Percentiles rank a stretch among this genome's conserved stretches.
Evolutionary conservation across 2,113 vertebrate species (phyloP).

Genomic region (Xyliphius kryptos): DNA sequence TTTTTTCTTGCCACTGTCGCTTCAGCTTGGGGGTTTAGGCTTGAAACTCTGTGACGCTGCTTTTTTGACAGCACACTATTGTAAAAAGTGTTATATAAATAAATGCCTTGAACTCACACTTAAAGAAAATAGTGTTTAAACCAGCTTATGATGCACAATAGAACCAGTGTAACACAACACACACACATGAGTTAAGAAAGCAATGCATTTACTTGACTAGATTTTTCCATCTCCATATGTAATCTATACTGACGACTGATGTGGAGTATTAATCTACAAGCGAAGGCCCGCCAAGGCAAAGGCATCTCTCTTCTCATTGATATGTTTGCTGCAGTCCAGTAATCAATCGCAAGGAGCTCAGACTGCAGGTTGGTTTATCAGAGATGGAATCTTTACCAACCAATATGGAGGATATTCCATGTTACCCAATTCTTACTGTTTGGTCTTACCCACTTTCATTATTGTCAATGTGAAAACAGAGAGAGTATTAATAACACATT

Average conservation of each 20-base stretch:
- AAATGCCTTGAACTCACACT: too few relatives aligned
- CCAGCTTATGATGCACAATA: too few relatives aligned
- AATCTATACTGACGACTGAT: conserved; percentile 46
- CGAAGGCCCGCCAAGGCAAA: conserved; percentile 35
- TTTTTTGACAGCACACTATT: too few relatives aligned
- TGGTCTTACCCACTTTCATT: neutral
- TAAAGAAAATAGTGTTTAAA: too few relatives aligned
- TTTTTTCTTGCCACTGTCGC: too few relatives aligned
- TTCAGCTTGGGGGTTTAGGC: too few relatives aligned
- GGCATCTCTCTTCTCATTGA: conserved; percentile 47
- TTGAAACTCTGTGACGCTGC: too few relatives aligned
- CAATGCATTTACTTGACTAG: conserved; percentile 33
- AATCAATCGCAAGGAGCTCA: conserved; percentile 44
- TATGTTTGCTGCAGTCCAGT: conserved; percentile 46
- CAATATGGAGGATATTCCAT: conserved; percentile 28
- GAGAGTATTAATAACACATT: neutral
- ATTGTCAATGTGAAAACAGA: too few relatives aligned
- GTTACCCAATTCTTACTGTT: conserved; percentile 15
- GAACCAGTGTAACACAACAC: too few relatives aligned
- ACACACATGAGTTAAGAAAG: conserved; percentile 10
- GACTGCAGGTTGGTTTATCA: conserved; percentile 36
- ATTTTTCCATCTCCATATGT: conserved; percentile 45
- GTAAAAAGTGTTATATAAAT: too few relatives aligned
- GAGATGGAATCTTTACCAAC: conserved; percentile 35
- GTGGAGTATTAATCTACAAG: conserved; percentile 45